Evolutionary conservation across 1,140 invertebrate genomes (phyloP).

Genomic region (Tetragonula clypearis): DNA sequence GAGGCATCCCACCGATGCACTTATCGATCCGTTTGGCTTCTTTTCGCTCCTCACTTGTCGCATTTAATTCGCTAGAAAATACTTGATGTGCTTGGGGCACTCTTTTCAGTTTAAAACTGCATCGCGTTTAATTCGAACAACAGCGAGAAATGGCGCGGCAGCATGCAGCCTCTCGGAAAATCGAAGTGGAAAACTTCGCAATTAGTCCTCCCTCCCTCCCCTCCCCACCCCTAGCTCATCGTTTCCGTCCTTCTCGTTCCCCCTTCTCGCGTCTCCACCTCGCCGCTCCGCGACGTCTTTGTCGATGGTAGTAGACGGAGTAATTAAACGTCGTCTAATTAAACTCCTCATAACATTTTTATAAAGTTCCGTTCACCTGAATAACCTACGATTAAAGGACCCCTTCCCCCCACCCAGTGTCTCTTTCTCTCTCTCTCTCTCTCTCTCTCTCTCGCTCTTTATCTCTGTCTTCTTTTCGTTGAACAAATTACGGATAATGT

Average conservation of each 20-base stretch:
- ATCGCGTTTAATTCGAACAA: constrained; percentile 72
- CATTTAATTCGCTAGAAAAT: constrained; percentile 69
- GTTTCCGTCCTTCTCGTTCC: not conserved
- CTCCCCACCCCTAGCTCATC: not conserved
- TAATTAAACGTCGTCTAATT: constrained; percentile 76
- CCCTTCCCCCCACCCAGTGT: not conserved
- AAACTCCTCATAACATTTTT: constrained; percentile 80
- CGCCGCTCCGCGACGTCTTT: constrained; percentile 1
- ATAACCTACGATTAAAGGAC: constrained; percentile 26
- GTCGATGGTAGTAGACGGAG: constrained; percentile 58
- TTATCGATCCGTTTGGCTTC: constrained; percentile 66
- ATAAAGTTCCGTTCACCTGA: constrained; percentile 70
- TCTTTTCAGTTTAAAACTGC: constrained; percentile 72
- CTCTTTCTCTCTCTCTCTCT: not conserved
- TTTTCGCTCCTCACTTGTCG: constrained; percentile 65
- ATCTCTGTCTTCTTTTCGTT: not conserved
- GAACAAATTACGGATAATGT: constrained; percentile 14
- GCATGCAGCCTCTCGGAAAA: constrained; percentile 66
- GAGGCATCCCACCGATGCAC: constrained; percentile 24
- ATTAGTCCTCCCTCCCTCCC: constrained; percentile 65
- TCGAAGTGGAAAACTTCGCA: constrained; percentile 76
- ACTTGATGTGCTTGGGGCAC: constrained; percentile 63
- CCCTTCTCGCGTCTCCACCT: not conserved
- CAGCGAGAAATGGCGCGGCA: constrained; percentile 67
- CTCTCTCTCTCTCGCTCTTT: too few relatives aligned